A percentile compares a stretch with the other conserved stretches of the same genome.
These are phyloP conservation scores for Sebastes hopkinsi DNA, from an alignment of 2,797 vertebrate species.

Conservation along the genomic window DNA sequence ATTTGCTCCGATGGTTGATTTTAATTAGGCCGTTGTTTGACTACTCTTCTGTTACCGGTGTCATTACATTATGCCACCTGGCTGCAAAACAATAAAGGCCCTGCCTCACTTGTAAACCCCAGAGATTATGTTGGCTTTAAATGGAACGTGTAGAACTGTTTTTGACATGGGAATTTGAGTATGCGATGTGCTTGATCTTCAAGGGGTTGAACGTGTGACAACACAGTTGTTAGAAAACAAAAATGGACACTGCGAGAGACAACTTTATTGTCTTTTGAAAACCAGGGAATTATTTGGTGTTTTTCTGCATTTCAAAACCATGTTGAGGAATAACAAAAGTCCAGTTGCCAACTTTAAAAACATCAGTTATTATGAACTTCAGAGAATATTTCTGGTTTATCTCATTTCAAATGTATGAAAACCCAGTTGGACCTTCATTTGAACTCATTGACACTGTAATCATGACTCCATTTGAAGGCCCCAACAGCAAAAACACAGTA, in stretches of 20 bases:
- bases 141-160: background rate
- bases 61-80: conserved; percentile 51
- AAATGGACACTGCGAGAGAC: background rate
- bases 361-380: background rate
- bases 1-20: conserved; percentile 40
- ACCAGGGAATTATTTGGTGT: background rate
- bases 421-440: background rate
- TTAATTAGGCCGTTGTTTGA: conserved; percentile 70
- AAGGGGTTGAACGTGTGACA: background rate
- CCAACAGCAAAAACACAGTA: background rate
- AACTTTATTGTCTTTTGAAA: background rate
- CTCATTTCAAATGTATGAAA: background rate
- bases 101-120: background rate
- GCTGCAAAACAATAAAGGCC: conserved; percentile 26
- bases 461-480: background rate
- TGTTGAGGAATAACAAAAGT: background rate
- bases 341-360: background rate
- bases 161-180: background rate
- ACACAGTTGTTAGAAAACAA: background rate
- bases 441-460: background rate
- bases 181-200: background rate
- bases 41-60: conserved; percentile 26
- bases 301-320: background rate
- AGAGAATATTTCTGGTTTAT: background rate
- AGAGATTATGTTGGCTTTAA: background rate